A percentile compares a stretch with the other conserved stretches of the same genome.
Evolutionary conservation across 2,797 vertebrate genomes (phyloP).

Genomic region (Adelosebastes latens): DNA sequence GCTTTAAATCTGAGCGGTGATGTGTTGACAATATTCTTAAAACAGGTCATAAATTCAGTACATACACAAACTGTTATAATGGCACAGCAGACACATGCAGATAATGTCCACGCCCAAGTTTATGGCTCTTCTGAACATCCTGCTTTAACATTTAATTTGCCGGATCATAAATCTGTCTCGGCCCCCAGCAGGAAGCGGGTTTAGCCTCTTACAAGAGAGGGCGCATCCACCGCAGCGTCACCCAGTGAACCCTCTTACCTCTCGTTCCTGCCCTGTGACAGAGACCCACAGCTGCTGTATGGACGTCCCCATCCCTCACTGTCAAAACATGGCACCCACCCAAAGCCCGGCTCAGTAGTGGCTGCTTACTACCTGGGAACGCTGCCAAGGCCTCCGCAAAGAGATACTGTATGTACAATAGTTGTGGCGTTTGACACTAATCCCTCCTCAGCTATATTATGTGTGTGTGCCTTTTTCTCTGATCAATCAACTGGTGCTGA

Average conservation of each 20-base stretch:
- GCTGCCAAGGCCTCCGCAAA: slow-evolving; percentile 59
- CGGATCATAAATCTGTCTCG: slow-evolving; percentile 71
- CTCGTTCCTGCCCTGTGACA: slow-evolving; percentile 60
- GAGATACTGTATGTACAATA: slow-evolving; percentile 63
- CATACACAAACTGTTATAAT: neutral
- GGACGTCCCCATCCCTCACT: slow-evolving; percentile 71
- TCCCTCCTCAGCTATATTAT: slow-evolving; percentile 47
- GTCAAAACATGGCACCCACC: slow-evolving; percentile 68
- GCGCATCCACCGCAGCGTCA: slow-evolving; percentile 35
- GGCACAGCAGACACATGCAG: slow-evolving; percentile 4
- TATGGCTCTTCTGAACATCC: slow-evolving; percentile 50
- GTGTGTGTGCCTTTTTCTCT: neutral
- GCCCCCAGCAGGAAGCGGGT: slow-evolving; percentile 64
- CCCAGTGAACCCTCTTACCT: slow-evolving; percentile 62
- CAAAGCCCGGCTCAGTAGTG: slow-evolving; percentile 60
- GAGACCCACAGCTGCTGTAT: slow-evolving; percentile 78
- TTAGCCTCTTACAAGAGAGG: slow-evolving; percentile 53
- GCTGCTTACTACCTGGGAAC: slow-evolving; percentile 56
- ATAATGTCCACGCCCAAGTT: slow-evolving; percentile 38
- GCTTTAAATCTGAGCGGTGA: neutral
- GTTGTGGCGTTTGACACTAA: slow-evolving; percentile 54
- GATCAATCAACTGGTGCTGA: neutral
- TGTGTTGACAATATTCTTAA: neutral
- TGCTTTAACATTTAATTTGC: slow-evolving; percentile 64
- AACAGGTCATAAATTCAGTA: neutral